Evolutionary conservation across 2,888 invertebrate species (phyloP).

Genomic region (Drosophila meridiana): DNA sequence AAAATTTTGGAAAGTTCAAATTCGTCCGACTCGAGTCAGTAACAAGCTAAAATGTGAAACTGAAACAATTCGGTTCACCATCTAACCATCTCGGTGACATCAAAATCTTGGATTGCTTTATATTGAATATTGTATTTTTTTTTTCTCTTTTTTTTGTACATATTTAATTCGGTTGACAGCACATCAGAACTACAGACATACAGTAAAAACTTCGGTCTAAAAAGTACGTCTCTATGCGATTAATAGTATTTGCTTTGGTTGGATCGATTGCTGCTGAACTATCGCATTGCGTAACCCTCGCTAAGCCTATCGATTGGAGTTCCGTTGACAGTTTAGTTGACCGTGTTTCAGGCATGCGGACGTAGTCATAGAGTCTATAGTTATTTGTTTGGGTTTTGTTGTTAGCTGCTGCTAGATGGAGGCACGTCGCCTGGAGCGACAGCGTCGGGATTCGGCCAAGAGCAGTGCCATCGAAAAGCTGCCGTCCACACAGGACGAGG

Average conservation of each 20-base stretch:
- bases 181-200: not conserved
- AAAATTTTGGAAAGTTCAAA: conserved; percentile 13
- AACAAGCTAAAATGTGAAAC: not conserved
- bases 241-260: not conserved
- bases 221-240: not conserved
- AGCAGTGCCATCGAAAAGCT: conserved; percentile 37
- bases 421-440: conserved; percentile 36
- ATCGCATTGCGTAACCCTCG: not conserved
- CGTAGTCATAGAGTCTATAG: not conserved
- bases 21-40: conserved; percentile 1
- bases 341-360: not conserved
- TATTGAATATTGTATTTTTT: too few relatives aligned
- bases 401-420: conserved; percentile 39
- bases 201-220: not conserved
- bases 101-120: not conserved
- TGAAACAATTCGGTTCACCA: not conserved
- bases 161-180: not conserved
- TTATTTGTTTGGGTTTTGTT: not conserved
- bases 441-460: conserved; percentile 55
- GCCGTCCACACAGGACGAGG: conserved; percentile 52
- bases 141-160: too few relatives aligned
- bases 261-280: not conserved
- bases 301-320: not conserved
- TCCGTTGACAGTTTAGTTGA: not conserved
- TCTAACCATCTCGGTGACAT: not conserved